These are phyloP conservation scores for Pomacea canaliculata DNA, from an alignment of 2,888 invertebrate species.

Conservation along the genomic window DNA sequence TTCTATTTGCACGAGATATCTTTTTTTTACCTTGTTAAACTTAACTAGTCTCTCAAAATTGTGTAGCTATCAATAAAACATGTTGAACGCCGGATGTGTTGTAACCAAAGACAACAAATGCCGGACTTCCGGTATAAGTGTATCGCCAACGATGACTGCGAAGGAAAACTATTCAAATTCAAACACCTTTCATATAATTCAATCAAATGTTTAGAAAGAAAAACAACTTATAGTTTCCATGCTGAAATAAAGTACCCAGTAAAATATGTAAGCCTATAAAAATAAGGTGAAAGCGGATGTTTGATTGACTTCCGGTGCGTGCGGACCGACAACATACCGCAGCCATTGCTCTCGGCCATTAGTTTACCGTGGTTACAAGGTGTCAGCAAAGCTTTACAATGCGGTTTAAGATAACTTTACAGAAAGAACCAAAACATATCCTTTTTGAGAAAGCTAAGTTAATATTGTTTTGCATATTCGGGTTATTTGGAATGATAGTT, in stretches of 20 bases:
- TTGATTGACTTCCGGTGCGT: conserved; percentile 22
- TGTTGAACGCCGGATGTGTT: neutral
- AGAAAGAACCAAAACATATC: conserved; percentile 81
- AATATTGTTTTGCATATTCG: neutral
- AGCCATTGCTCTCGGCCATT: neutral
- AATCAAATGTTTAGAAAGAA: too few relatives aligned
- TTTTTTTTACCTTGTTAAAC: neutral
- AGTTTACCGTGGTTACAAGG: conserved; percentile 30
- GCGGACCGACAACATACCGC: conserved; percentile 25
- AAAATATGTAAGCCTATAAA: too few relatives aligned
- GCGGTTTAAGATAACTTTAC: conserved; percentile 85
- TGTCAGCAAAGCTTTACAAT: conserved; percentile 71
- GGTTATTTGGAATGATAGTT: too few relatives aligned
- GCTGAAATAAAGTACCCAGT: too few relatives aligned
- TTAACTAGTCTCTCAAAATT: neutral
- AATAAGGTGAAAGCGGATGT: neutral
- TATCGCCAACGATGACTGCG: too few relatives aligned
- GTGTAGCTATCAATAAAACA: neutral
- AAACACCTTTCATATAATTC: too few relatives aligned
- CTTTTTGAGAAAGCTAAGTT: conserved; percentile 47
- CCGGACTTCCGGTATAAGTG: too few relatives aligned
- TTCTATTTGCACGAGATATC: too few relatives aligned
- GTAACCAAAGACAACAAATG: conserved; percentile 27
- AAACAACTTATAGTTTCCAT: too few relatives aligned
- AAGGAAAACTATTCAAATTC: too few relatives aligned